Evolutionary conservation across 2,113 vertebrate genomes (phyloP), one percentile per base, ranked within the genome.

Genomic region (Pongo pygmaeus): DNA sequence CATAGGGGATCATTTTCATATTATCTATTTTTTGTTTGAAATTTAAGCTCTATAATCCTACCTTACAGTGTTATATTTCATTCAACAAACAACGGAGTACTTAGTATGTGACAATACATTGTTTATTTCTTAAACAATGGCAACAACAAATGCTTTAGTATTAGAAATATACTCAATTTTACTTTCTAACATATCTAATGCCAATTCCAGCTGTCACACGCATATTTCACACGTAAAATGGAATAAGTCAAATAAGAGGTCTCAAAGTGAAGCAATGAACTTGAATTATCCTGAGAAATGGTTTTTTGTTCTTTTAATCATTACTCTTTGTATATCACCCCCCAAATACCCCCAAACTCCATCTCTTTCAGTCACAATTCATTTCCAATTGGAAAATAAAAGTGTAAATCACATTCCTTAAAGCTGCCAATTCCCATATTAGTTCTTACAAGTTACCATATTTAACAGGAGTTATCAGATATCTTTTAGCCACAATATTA

Each of bases 321-420:
- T 86, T 92, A 84, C 72, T 64, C 61, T 96, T 80, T 72, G 30
- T 55, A 1, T 77, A 78, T 55, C 12, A 57, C 13, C 27, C 77
- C 77, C 13, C n/a, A 83, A 30, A 85, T 38, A 57, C 8, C 4
- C 14, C 43, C 25, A 18, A 52, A 52, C 2, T 30, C 13, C 10
- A 88, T 84, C 77, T 69, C 8, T 83, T 96, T 89, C 22, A 43
- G 27, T 13, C 32, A 94, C 8, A 84, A 91, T 64, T 91, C 83
- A 91, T 13, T 93, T 87, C 40, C 64, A 90, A 38, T 67, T 90
- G 57, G 92, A 92, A 96, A 95, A 35, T 43, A 69, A 92, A 96
- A 83, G 72, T 95, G 30, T 94, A 84, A 92, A 84, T 61, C 86
- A 74, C 43, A 83, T 38, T 14, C 50, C 70, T 77, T 93, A 79